Conservation (phyloP, 2,113 vertebrate genomes). For the Malurus melanocephalus region DNA sequence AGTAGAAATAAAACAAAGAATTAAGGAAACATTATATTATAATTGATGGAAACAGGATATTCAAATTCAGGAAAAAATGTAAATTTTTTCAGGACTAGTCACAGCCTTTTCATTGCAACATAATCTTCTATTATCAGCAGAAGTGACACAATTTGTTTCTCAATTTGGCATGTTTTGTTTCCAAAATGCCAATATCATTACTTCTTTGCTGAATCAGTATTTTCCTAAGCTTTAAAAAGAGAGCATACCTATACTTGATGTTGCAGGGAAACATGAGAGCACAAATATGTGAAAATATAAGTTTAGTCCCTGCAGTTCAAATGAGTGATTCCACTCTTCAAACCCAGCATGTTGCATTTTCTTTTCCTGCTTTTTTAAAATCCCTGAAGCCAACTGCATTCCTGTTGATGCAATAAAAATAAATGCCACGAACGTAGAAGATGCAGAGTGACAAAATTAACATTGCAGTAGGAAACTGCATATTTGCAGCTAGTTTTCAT, state of each 20-base stretch:
- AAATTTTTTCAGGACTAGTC: neutral
- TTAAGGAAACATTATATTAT: slow-evolving; percentile 51
- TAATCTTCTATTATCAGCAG: neutral
- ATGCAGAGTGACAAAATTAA: slow-evolving; percentile 20
- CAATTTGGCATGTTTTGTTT: slow-evolving; percentile 8
- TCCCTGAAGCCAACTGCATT: neutral
- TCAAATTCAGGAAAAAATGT: neutral
- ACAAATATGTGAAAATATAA: neutral
- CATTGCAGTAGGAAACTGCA: neutral
- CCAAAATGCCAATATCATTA: neutral
- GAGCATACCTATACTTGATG: neutral
- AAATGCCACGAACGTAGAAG: neutral
- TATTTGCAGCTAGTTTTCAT: neutral
- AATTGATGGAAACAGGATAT: slow-evolving; percentile 44
- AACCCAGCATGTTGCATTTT: neutral
- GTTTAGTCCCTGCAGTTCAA: neutral
- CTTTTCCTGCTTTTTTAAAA: neutral
- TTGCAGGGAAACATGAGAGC: neutral
- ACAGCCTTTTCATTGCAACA: neutral
- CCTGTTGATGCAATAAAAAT: slow-evolving; percentile 7
- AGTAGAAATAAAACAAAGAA: slow-evolving; percentile 51
- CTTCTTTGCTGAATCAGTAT: slow-evolving; percentile 5
- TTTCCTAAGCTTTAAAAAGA: neutral
- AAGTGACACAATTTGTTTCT: slow-evolving; percentile 11
- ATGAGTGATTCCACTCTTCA: neutral